These are phyloP conservation scores for Pelobates cultripes DNA, from an alignment of 2,797 vertebrate genomes.

Conservation along the genomic window DNA sequence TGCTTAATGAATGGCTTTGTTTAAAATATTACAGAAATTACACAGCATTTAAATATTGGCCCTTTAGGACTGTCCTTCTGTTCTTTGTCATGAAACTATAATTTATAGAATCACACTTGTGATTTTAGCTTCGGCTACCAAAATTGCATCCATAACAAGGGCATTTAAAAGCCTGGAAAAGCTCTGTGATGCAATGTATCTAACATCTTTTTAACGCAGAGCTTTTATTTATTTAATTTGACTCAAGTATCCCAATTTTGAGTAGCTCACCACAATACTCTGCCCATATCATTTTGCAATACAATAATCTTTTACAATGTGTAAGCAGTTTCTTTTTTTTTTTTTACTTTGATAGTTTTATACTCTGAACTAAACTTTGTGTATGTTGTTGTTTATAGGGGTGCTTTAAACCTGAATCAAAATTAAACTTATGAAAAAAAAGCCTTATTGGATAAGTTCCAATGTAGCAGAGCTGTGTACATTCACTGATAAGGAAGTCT, in stretches of 20 bases:
- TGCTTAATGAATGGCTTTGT: constrained; percentile 73
- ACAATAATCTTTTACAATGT: no score
- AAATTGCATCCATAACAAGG: constrained; percentile 40
- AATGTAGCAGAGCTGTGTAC: no score
- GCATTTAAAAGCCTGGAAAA: constrained; percentile 10
- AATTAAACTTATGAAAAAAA: no score
- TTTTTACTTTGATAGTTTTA: no score
- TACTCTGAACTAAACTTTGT: no score
- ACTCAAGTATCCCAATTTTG: not conserved
- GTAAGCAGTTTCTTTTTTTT: no score
- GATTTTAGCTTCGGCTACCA: constrained; percentile 73
- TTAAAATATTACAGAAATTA: constrained; percentile 76
- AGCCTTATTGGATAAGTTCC: no score
- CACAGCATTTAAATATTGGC: constrained; percentile 72
- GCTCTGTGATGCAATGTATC: not conserved
- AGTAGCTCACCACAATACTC: not conserved
- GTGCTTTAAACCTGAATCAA: no score
- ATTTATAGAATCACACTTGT: constrained; percentile 72
- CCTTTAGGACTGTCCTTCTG: constrained; percentile 61
- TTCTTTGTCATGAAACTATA: constrained; percentile 75
- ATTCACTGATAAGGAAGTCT: no score
- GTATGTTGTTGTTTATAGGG: no score
- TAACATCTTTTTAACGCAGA: not conserved
- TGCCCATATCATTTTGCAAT: not conserved
- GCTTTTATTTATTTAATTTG: constrained; percentile 14